Evolutionary conservation across 2,113 vertebrate species (phyloP).

Genomic region (Ceuthmochares aereus): DNA sequence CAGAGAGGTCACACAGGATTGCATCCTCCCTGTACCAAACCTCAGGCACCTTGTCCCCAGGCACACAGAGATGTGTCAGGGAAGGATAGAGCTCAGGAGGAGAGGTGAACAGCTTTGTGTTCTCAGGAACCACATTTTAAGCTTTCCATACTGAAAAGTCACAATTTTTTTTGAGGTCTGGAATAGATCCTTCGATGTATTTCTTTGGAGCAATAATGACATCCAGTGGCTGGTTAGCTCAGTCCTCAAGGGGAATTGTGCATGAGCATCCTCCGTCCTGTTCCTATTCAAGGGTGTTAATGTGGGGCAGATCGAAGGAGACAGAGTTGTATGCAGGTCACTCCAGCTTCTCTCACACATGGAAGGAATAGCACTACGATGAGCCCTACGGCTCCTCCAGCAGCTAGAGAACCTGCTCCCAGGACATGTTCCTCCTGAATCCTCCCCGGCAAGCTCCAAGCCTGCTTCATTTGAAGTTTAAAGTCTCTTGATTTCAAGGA

Average conservation of each 20-base stretch:
- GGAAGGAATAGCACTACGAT: neutral
- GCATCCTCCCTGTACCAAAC: accelerated
- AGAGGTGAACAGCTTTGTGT: neutral
- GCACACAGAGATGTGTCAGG: neutral
- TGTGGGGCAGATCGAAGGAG: neutral
- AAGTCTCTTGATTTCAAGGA: neutral
- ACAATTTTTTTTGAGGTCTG: neutral
- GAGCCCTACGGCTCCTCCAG: neutral
- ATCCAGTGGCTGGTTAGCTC: constrained; percentile 67
- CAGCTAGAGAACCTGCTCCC: neutral
- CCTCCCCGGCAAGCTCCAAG: neutral
- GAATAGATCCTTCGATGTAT: neutral
- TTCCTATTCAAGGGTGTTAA: neutral
- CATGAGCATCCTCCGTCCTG: neutral
- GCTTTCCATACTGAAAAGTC: constrained; percentile 10
- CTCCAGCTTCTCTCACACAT: neutral
- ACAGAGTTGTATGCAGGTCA: neutral
- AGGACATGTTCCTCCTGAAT: neutral
- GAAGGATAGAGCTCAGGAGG: neutral
- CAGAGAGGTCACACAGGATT: neutral
- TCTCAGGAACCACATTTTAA: neutral
- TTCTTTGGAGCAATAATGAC: constrained; percentile 74
- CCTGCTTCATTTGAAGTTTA: neutral
- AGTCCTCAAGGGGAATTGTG: neutral
- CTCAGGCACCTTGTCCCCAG: accelerated